Conservation (phyloP, 2,113 vertebrate species). For the Dryoscopus gambensis region DNA sequence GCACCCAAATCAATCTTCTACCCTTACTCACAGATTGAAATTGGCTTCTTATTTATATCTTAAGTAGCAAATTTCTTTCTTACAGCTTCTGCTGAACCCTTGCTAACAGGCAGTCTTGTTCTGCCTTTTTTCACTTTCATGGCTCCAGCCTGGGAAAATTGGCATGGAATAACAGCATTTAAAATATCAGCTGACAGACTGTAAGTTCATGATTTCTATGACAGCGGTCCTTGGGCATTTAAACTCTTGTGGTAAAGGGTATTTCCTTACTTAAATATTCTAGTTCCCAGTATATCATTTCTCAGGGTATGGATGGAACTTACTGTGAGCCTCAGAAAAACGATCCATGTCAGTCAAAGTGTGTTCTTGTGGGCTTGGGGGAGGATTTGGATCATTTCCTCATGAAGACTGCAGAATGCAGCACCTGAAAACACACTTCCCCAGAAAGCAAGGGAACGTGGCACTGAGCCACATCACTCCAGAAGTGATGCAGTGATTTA, state of each 20-base stretch:
- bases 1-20: not conserved
- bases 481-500: not conserved
- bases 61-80: not conserved
- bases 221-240: not conserved
- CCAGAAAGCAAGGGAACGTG: not conserved
- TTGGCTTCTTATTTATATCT: not conserved
- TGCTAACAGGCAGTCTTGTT: not conserved
- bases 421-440: not conserved
- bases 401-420: not conserved
- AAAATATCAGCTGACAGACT: not conserved
- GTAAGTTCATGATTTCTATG: not conserved
- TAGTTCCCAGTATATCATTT: not conserved
- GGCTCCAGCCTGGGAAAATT: not conserved
- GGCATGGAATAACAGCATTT: not conserved
- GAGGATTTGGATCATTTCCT: not conserved
- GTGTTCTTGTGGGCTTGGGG: not conserved
- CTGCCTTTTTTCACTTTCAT: not conserved
- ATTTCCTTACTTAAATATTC: constrained; percentile 1
- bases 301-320: not conserved
- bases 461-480: not conserved
- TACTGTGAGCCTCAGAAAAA: not conserved
- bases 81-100: not conserved
- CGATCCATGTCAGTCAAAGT: not conserved
- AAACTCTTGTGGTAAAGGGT: not conserved
- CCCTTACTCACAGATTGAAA: not conserved